phyloP scores from a whole-genome alignment of 2,888 invertebrate genomes.

The Epinotia demarniana region DNA sequence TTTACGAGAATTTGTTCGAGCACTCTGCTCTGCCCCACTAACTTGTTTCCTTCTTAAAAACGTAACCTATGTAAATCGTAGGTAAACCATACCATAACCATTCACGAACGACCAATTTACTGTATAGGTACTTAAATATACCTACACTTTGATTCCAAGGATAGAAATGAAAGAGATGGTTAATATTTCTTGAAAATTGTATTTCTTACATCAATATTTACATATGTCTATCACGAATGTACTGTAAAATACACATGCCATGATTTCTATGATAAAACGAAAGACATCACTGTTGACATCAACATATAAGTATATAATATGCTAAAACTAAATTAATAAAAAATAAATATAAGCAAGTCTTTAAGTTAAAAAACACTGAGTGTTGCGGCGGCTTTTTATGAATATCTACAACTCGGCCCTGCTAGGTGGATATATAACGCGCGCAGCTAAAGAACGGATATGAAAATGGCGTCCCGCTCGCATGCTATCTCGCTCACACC shows the following conservation, averaged over 20 bases:
- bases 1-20: too few relatives aligned
- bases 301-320: slow-evolving; percentile 3
- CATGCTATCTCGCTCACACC: too few relatives aligned
- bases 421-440: too few relatives aligned
- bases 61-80: too few relatives aligned
- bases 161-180: neutral
- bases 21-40: too few relatives aligned
- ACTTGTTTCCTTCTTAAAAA: too few relatives aligned
- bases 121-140: too few relatives aligned
- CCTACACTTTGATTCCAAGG: too few relatives aligned
- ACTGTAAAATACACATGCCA: slow-evolving; percentile 32
- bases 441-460: too few relatives aligned
- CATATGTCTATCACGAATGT: slow-evolving; percentile 42
- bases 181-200: slow-evolving; percentile 32
- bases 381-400: neutral
- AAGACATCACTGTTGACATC: slow-evolving; percentile 16
- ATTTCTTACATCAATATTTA: slow-evolving; percentile 51
- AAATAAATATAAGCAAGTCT: slow-evolving; percentile 6
- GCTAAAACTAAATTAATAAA: neutral
- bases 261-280: slow-evolving; percentile 26
- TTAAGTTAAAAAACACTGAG: neutral
- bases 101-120: too few relatives aligned
- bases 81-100: too few relatives aligned
- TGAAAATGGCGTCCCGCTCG: too few relatives aligned
- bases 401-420: neutral